A percentile compares a stretch with the other conserved stretches of the same genome.
These are phyloP conservation scores for Hemithea aestivaria DNA, from an alignment of 2,888 invertebrate species.

Conservation along the genomic window DNA sequence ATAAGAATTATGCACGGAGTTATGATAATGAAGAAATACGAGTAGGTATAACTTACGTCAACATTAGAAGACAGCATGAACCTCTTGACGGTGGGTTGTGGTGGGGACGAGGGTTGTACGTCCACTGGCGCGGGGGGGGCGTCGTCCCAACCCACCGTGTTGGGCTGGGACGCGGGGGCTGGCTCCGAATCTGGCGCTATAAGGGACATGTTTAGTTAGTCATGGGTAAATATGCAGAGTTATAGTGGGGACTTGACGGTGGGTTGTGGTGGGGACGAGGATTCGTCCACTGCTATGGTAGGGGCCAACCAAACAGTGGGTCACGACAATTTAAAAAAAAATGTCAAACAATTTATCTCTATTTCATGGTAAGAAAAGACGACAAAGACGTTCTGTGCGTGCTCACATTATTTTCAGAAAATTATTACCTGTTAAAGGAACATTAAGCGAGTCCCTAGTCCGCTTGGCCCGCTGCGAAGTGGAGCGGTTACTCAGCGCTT, in stretches of 20 bases:
- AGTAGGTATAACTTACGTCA: slow-evolving; percentile 65
- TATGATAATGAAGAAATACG: too few relatives aligned
- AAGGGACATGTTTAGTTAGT: slow-evolving; percentile 1
- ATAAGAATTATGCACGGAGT: too few relatives aligned
- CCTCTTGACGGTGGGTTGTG: slow-evolving; percentile 34
- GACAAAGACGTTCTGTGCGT: too few relatives aligned
- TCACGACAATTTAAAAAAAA: too few relatives aligned
- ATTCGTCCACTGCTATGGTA: too few relatives aligned
- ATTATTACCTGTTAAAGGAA: slow-evolving; percentile 35
- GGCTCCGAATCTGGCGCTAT: slow-evolving; percentile 47
- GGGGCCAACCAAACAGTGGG: too few relatives aligned
- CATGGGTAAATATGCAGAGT: too few relatives aligned
- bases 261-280: too few relatives aligned
- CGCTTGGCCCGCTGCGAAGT: slow-evolving; percentile 51
- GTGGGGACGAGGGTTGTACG: slow-evolving; percentile 8
- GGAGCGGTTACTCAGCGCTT: slow-evolving; percentile 60
- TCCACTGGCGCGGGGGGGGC: slow-evolving; percentile 44
- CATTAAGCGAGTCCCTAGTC: slow-evolving; percentile 40
- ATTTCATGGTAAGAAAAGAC: too few relatives aligned
- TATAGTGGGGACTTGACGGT: too few relatives aligned
- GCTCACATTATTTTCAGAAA: not conserved
- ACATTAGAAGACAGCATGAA: slow-evolving; percentile 74
- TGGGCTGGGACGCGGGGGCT: slow-evolving; percentile 76
- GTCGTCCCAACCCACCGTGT: slow-evolving; percentile 87
- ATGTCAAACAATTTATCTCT: too few relatives aligned